phyloP scores from a whole-genome alignment of 2,888 invertebrate species.

The Sinohyriopsis cumingii region DNA sequence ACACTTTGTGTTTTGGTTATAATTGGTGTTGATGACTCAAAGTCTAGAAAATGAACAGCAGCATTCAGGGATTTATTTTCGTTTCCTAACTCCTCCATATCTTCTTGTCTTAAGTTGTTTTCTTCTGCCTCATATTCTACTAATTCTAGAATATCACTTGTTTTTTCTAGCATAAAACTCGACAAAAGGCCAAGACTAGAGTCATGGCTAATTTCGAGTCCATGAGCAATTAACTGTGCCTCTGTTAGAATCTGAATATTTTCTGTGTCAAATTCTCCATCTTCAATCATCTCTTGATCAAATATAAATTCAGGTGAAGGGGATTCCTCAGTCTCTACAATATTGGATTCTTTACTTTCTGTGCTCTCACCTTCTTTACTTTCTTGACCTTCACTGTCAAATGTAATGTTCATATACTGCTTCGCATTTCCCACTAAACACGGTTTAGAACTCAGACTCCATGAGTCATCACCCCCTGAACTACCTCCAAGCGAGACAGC shows the following conservation, averaged over 20 bases:
- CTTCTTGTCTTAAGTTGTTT: constrained; percentile 6
- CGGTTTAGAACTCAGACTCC: constrained; percentile 32
- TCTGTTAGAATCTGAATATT: neutral
- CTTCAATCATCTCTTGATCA: constrained; percentile 40
- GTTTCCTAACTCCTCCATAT: constrained; percentile 28
- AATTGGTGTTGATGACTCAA: constrained; percentile 49
- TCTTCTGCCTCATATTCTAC: constrained; percentile 32
- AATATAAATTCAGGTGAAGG: constrained; percentile 37
- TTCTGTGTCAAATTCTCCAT: constrained; percentile 33
- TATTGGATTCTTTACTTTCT: constrained; percentile 36
- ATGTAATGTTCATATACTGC: constrained; percentile 44
- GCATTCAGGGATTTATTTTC: constrained; percentile 33
- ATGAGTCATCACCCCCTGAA: constrained; percentile 34
- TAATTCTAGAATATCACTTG: constrained; percentile 34
- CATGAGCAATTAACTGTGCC: constrained; percentile 13
- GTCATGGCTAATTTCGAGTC: constrained; percentile 32
- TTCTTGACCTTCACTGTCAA: constrained; percentile 35
- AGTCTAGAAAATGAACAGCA: constrained; percentile 37
- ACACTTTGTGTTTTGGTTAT: neutral
- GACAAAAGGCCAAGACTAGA: constrained; percentile 46
- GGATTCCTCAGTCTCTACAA: constrained; percentile 32
- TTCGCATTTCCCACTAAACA: constrained; percentile 34
- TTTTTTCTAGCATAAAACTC: constrained; percentile 33
- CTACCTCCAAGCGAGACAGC: constrained; percentile 30
- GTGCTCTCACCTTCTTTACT: constrained; percentile 6